A percentile compares a stretch with the other conserved stretches of the same genome.
Conservation (phyloP, 64 coral and sea anemone species). For the Pocillopora damicornis region DNA sequence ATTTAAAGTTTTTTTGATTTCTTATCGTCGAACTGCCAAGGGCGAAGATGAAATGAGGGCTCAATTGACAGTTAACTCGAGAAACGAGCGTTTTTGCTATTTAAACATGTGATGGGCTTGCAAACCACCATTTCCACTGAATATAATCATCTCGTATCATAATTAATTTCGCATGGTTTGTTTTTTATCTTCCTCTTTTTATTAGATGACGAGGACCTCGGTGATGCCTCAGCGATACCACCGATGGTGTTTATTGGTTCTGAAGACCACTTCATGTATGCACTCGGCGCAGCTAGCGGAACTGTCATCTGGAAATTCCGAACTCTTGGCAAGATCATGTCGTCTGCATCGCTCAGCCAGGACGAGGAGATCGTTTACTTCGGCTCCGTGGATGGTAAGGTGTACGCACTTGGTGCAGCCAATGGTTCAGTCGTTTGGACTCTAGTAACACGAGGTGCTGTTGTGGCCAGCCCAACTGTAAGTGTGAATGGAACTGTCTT, state of each 20-base stretch:
- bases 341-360: slow-evolving; percentile 61
- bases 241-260: slow-evolving; percentile 71
- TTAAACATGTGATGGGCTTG: too few species aligned
- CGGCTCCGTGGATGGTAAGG: slow-evolving; percentile 65
- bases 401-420: slow-evolving; percentile 59
- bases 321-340: slow-evolving; percentile 73
- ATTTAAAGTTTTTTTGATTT: too few species aligned
- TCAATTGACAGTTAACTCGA: too few species aligned
- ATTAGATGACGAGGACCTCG: slow-evolving; percentile 22
- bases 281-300: slow-evolving; percentile 32
- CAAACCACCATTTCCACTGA: too few species aligned
- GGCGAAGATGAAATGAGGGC: too few species aligned
- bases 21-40: too few species aligned
- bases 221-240: background rate
- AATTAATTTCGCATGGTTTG: background rate
- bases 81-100: too few species aligned
- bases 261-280: slow-evolving; percentile 86
- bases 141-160: too few species aligned
- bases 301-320: slow-evolving; percentile 75
- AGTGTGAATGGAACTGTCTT: slow-evolving; percentile 47
- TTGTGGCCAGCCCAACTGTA: slow-evolving; percentile 59
- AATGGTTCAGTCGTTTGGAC: slow-evolving; percentile 69
- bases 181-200: background rate
- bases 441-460: slow-evolving; percentile 36
- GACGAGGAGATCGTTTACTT: slow-evolving; percentile 73